Conservation (phyloP, 2,113 vertebrate genomes). For the Anguilla japonica region DNA sequence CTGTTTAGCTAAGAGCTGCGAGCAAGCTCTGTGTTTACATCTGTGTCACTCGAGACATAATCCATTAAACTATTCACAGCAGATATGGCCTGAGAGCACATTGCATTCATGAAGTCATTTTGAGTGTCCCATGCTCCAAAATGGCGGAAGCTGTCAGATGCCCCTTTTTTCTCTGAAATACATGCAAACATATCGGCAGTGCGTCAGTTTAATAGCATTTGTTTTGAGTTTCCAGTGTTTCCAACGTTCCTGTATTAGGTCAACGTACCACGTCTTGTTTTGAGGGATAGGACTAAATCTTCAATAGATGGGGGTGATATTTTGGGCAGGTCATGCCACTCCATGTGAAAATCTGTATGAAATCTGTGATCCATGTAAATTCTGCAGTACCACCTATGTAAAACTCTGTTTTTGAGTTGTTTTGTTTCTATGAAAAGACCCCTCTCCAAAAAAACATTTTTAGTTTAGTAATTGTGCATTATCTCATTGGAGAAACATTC, state of each 20-base stretch:
- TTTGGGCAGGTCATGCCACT: neutral
- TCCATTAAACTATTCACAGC: constrained; percentile 50
- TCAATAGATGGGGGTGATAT: neutral
- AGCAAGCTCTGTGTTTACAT: constrained; percentile 53
- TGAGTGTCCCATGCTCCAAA: constrained; percentile 20
- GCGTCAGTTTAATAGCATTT: neutral
- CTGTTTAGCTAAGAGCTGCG: constrained; percentile 55
- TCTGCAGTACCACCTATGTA: neutral
- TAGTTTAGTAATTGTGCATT: neutral
- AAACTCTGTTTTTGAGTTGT: neutral
- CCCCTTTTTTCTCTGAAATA: neutral
- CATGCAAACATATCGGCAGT: neutral
- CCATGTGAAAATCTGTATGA: neutral
- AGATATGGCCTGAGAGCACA: constrained; percentile 30
- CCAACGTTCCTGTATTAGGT: neutral
- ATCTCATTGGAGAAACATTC: neutral
- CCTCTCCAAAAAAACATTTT: neutral
- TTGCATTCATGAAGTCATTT: constrained; percentile 25
- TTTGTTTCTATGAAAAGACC: neutral
- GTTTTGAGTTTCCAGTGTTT: neutral
- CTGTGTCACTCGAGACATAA: constrained; percentile 51
- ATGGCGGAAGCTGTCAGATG: constrained; percentile 15
- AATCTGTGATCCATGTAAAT: neutral
- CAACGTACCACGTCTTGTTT: neutral
- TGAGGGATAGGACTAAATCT: neutral